Percentiles rank a stretch among this genome's conserved stretches.
These are phyloP conservation scores for Hirudinaria manillensis DNA, from an alignment of 2,888 invertebrate genomes.

Conservation along the genomic window DNA sequence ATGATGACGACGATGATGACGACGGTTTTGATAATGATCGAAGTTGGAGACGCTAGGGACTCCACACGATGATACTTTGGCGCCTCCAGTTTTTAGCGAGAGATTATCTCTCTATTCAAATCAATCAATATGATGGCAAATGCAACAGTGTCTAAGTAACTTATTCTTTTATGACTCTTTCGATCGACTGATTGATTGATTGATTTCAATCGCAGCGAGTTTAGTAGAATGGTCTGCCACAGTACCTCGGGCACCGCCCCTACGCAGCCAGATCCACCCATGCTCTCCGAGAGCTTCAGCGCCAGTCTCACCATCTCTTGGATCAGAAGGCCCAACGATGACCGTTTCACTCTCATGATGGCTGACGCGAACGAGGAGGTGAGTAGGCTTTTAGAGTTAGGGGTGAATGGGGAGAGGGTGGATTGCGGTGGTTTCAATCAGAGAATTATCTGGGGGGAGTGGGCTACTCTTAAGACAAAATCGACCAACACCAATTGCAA, in stretches of 20 bases:
- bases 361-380: slow-evolving; percentile 58
- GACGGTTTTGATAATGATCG: neutral
- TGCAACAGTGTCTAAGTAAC: no score
- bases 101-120: no score
- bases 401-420: neutral
- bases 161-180: no score
- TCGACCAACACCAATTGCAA: no score
- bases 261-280: slow-evolving; percentile 70
- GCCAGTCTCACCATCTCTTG: slow-evolving; percentile 68
- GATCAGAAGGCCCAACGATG: slow-evolving; percentile 70
- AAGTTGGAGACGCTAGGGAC: slow-evolving; percentile 4
- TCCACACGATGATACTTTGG: slow-evolving; percentile 23
- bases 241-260: slow-evolving; percentile 77
- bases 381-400: neutral
- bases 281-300: slow-evolving; percentile 63
- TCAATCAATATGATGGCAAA: no score
- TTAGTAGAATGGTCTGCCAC: slow-evolving; percentile 31
- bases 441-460: no score
- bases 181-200: no score
- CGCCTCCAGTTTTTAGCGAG: no score
- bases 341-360: slow-evolving; percentile 77
- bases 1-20: slow-evolving; percentile 7
- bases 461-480: no score
- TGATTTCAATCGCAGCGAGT: neutral
- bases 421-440: neutral